Evolutionary conservation across 1,140 invertebrate genomes (phyloP), one percentile per base, ranked within the genome.

Genomic region (Helicorthomorpha holstii): DNA sequence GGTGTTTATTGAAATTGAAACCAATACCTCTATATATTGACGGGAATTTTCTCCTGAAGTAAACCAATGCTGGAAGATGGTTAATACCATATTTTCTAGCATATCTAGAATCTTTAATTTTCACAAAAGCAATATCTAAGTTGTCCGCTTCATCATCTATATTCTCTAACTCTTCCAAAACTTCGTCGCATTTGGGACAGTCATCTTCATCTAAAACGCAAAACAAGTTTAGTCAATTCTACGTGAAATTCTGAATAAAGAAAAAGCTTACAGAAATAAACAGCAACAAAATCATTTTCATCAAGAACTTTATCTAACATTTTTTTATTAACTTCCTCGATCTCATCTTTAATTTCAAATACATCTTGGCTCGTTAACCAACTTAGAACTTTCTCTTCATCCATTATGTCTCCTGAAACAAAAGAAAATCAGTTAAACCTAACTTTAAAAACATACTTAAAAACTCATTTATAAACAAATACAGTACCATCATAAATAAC

Each of bases 281-380:
- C 89, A n/a, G 87, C 81, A 19, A 94, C 69, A 65, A 89, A 94
- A 69, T 94, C 89, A 61, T 92, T 93, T 66, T 93, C 89, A 57
- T 93, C 88, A 1, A 95, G 69, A 1, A 93, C 66, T 68, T 94
- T 94, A 58, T 93, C 87, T 44, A 95, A 69, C 89, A 95, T 93
- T 69, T 92, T 90, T 42, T 83, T 78, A 65, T 93, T 94, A 1
- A 94, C 88, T 67, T 93, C 88, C 67, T 93, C 90, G 61, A 95
- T 94, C 76, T 94, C 89, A 65, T 92, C 91, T 72, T 91, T 90
- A 29, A 93, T 83, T 70, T 93, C 87, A 69, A 95, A 92, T 23
- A 91, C 85, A 66, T 95, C 89, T 65, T 92, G 86, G 14, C 86
- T 90, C 10, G 89, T 93, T 14, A 94, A 67, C 89, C 89, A 95